These are phyloP conservation scores for Aphaenogaster floridana DNA, from an alignment of 1,140 invertebrate species.

Conservation along the genomic window DNA sequence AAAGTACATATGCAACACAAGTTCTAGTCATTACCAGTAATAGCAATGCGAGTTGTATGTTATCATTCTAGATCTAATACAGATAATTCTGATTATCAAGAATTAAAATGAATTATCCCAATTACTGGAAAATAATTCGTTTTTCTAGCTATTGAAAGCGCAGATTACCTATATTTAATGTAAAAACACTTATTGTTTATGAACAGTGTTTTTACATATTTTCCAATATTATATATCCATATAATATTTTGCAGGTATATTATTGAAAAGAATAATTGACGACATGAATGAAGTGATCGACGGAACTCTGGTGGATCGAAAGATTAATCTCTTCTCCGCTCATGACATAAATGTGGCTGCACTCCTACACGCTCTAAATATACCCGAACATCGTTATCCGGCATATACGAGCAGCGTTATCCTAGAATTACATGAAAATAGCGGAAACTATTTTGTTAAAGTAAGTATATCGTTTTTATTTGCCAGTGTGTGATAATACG, in stretches of 20 bases:
- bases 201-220: not conserved
- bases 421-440: constrained; percentile 27
- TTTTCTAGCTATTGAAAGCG: not conserved
- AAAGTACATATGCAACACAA: not conserved
- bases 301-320: not conserved
- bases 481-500: not conserved
- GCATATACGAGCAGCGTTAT: constrained; percentile 12
- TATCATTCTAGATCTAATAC: not conserved
- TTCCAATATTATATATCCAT: not conserved
- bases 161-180: not conserved
- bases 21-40: not conserved
- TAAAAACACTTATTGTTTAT: not conserved
- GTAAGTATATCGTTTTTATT: constrained; percentile 16
- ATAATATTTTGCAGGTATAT: constrained; percentile 16
- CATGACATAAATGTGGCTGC: constrained; percentile 21
- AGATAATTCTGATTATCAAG: constrained; percentile 8
- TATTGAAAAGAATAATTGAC: constrained; percentile 27
- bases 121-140: not conserved
- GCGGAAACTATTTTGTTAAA: not conserved
- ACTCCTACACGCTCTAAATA: constrained; percentile 9
- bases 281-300: constrained; percentile 33
- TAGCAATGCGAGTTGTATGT: not conserved
- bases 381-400: not conserved
- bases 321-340: constrained; percentile 40
- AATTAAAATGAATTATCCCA: not conserved